These are phyloP conservation scores for Denticeps clupeoides DNA, from an alignment of 2,797 vertebrate species.

Conservation along the genomic window DNA sequence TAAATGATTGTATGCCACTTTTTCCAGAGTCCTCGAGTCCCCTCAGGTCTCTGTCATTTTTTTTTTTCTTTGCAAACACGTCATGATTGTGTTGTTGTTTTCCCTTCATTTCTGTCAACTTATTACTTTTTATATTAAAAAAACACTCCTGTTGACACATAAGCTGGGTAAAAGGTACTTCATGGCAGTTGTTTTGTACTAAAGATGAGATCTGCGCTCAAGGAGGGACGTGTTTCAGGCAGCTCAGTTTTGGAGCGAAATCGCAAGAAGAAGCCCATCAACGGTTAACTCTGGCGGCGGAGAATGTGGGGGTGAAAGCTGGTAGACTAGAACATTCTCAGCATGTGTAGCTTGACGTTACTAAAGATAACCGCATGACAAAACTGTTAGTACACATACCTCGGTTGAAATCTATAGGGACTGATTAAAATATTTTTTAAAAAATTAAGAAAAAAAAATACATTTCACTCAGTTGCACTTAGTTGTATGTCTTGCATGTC, in stretches of 20 bases:
- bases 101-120: conserved; percentile 62
- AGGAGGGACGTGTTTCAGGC: conserved; percentile 56
- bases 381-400: conserved; percentile 87
- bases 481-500: conserved; percentile 92
- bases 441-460: conserved; percentile 55
- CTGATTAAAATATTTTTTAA: conserved; percentile 71
- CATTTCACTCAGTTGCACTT: conserved; percentile 94
- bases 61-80: conserved; percentile 51
- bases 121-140: conserved; percentile 73
- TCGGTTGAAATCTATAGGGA: conserved; percentile 93
- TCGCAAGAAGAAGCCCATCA: too few species aligned
- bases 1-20: conserved; percentile 71
- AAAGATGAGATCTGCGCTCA: conserved; percentile 56
- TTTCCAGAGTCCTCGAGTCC: conserved; percentile 28
- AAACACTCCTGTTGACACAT: conserved; percentile 82
- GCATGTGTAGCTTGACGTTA: conserved; percentile 93
- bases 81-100: conserved; percentile 67
- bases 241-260: conserved; percentile 71
- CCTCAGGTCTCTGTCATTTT: conserved; percentile 23
- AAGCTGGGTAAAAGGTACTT: conserved; percentile 80
- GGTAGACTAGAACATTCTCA: conserved; percentile 87
- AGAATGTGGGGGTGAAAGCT: conserved; percentile 63
- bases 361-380: conserved; percentile 96
- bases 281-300: too few species aligned
- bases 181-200: conserved; percentile 59